Percentiles rank a stretch among this genome's conserved stretches.
phyloP scores from a whole-genome alignment of 2,888 invertebrate genomes.

The Biston betularia region DNA sequence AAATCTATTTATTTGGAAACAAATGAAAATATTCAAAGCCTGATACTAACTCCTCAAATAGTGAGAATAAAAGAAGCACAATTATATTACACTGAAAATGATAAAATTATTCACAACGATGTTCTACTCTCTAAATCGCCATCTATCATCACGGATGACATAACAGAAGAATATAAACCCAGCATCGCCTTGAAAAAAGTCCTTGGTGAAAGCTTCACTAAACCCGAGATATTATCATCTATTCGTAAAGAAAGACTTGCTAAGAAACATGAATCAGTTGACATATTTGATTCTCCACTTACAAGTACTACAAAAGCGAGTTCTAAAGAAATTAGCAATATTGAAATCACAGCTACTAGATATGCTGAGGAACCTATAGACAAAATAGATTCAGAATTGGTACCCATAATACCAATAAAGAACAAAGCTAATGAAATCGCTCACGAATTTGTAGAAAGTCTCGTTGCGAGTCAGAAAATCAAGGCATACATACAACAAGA shows the following conservation, averaged over 20 bases:
- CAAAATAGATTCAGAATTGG: constrained; percentile 25
- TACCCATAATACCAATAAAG: constrained; percentile 12
- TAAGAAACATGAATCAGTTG: constrained; percentile 67
- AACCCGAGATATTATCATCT: constrained; percentile 54
- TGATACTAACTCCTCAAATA: constrained; percentile 6
- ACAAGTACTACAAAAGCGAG: constrained; percentile 38
- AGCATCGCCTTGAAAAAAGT: constrained; percentile 67
- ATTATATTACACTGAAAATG: constrained; percentile 32
- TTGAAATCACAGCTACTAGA: not conserved
- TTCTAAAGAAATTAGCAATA: constrained; percentile 39
- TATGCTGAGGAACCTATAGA: constrained; percentile 24
- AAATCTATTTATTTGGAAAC: not conserved
- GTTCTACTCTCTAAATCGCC: constrained; percentile 56
- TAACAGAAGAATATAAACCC: constrained; percentile 57
- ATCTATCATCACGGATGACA: constrained; percentile 68
- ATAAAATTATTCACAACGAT: constrained; percentile 24
- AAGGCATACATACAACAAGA: constrained; percentile 40
- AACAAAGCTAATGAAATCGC: constrained; percentile 44
- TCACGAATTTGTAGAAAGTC: constrained; percentile 54
- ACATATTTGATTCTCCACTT: constrained; percentile 68
- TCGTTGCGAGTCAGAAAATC: constrained; percentile 53
- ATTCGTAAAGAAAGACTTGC: constrained; percentile 50
- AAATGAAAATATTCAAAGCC: not conserved
- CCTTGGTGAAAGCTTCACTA: constrained; percentile 66
- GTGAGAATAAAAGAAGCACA: constrained; percentile 7